Evolutionary conservation across 2,888 invertebrate genomes (phyloP), one percentile per base, ranked within the genome.

Genomic region (Falcaria lacertinaria): DNA sequence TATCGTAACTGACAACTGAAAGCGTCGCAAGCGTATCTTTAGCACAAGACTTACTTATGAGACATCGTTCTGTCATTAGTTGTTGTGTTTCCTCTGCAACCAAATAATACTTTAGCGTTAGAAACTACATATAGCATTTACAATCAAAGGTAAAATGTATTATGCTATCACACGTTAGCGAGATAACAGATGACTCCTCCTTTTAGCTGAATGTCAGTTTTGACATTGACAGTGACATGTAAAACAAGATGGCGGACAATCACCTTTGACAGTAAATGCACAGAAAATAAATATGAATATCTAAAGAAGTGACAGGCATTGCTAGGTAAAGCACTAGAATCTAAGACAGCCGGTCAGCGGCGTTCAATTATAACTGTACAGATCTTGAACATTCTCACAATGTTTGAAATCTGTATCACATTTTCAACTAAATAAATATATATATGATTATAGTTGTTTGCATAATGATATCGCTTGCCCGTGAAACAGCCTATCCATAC

Each of bases 61-160:
- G 57, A 69, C 87, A 87, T 87, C 87, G 88, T 87, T 88, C 88
- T 88, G 86, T 86, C 85, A 81, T 85, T 82, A 50, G 60, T 66
- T 52, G 75, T 55, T 38, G 74, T 63, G 48, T 63, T 65, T 50
- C 60, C 58, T 81, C 88, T 87, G 87, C 58, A 80, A 74, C 66
- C 74, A 76, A 84, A 75, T 67, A 64, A 60, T 65, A 60, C 45
- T 67, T 74, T 45, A 64, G 59, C 57, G 59, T 48, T 59, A 63
- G 45, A 45, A 50, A 22, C 25, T 15, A 36, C 47, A 44, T 19
- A 39, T 39, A 42, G 43, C 32, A 44, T 41, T 32, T 38, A 25
- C 15, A 28, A 34, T 22, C n/a, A 15, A 37, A 37, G 37, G 22
- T 25, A n/a, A 14, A 25, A 3, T 28, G 11, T 5, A 19, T 5